Conservation (phyloP, 1,140 invertebrate species). For the Drosophila parabipectinata region DNA sequence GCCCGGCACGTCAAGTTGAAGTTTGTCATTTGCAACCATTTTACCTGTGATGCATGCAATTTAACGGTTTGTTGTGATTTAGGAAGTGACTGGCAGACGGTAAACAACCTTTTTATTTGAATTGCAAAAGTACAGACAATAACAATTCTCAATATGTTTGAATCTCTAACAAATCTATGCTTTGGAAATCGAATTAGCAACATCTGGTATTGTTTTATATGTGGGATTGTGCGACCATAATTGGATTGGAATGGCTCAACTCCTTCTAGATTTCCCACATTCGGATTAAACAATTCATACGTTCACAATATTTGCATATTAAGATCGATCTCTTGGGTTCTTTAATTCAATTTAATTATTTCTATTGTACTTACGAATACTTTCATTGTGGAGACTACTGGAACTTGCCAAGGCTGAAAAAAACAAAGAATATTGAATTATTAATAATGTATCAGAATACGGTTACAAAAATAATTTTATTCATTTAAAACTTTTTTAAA, state of each 20-base stretch:
- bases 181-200: slow-evolving; percentile 7
- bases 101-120: slow-evolving; percentile 7
- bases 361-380: slow-evolving; percentile 76
- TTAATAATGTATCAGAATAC: slow-evolving; percentile 5
- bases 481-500: background rate
- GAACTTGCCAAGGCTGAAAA: slow-evolving; percentile 69
- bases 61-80: slow-evolving; percentile 21
- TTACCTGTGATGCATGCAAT: background rate
- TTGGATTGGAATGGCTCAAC: slow-evolving; percentile 10
- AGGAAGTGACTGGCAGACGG: slow-evolving; percentile 49
- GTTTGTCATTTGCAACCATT: slow-evolving; percentile 54
- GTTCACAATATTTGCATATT: slow-evolving; percentile 17
- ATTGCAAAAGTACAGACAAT: slow-evolving; percentile 8
- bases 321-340: slow-evolving; percentile 11
- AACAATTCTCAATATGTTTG: background rate
- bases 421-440: slow-evolving; percentile 43
- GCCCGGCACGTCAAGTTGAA: slow-evolving; percentile 71
- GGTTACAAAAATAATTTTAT: background rate
- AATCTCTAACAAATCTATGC: background rate
- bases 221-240: slow-evolving; percentile 21
- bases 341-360: slow-evolving; percentile 1
- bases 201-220: slow-evolving; percentile 22
- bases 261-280: slow-evolving; percentile 8
- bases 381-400: slow-evolving; percentile 75
- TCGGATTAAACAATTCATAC: slow-evolving; percentile 2